Evolutionary conservation across 2,888 invertebrate species (phyloP).

Genomic region (Cataglyphis livida): DNA sequence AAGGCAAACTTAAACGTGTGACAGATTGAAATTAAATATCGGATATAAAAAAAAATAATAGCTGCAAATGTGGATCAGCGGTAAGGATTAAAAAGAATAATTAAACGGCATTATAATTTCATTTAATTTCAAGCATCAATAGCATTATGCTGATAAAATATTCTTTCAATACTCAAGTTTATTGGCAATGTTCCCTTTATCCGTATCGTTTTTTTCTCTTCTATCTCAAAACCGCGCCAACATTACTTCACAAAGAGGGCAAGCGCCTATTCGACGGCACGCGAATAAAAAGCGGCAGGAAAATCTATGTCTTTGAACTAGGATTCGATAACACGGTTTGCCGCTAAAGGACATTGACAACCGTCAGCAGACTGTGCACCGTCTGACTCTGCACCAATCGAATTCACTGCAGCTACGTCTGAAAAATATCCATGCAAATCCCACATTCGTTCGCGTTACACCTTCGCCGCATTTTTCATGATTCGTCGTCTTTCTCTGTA

Average conservation of each 20-base stretch:
- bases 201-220: neutral
- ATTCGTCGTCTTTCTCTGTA: neutral
- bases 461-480: neutral
- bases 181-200: conserved; percentile 34
- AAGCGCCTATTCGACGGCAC: conserved; percentile 26
- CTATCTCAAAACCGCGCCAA: neutral
- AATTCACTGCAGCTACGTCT: conserved; percentile 13
- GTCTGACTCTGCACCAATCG: conserved; percentile 26
- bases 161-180: conserved; percentile 16
- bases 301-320: conserved; percentile 60
- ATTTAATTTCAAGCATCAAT: conserved; percentile 36
- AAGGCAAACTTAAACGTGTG: conserved; percentile 1
- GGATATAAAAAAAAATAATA: conserved; percentile 18
- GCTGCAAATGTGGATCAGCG: neutral
- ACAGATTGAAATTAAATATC: conserved; percentile 38
- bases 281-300: conserved; percentile 37
- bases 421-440: conserved; percentile 23
- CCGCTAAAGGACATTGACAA: conserved; percentile 44
- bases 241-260: conserved; percentile 39
- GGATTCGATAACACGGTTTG: conserved; percentile 53
- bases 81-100: conserved; percentile 21
- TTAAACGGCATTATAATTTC: conserved; percentile 29
- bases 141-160: conserved; percentile 25
- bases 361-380: conserved; percentile 6
- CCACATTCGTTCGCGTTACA: conserved; percentile 4